Percentiles rank a stretch among this genome's conserved stretches.
These are phyloP conservation scores for Pan troglodytes DNA, from an alignment of 2,113 vertebrate species.

Conservation along the genomic window NHGRI_mPanTro3-v2.1_pri NC_072413.2:23550501-23551000, in stretches of 20 bases:
- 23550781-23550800: neutral
- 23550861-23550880: neutral
- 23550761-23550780: neutral
- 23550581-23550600: neutral
- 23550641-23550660: neutral
- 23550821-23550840: neutral
- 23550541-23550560: neutral
- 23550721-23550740: neutral
- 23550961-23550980: neutral
- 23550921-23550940: neutral
- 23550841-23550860: neutral
- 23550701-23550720: neutral
- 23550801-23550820: neutral
- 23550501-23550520: neutral
- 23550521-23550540: neutral
- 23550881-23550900: neutral
- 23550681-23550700: neutral
- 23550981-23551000: neutral
- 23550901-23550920: neutral
- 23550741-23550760: neutral
- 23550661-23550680: neutral
- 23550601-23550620: neutral
- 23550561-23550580: neutral
- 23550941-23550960: neutral
- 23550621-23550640: neutral